phyloP scores from a whole-genome alignment of 1,140 invertebrate species.

The Musca vetustissima region DNA sequence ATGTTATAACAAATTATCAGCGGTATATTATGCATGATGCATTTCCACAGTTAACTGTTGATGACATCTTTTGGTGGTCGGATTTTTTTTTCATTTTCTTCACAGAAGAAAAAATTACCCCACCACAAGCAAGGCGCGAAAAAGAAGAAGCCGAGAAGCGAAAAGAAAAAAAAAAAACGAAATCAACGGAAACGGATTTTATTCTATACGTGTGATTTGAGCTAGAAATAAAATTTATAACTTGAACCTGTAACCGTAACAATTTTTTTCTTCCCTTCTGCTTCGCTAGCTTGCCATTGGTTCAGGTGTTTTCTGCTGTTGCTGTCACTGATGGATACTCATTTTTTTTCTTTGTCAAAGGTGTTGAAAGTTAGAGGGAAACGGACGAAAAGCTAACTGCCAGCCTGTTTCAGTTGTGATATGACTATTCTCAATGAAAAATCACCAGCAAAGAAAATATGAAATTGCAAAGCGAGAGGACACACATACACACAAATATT shows the following conservation, averaged over 20 bases:
- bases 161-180: neutral
- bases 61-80: constrained; percentile 18
- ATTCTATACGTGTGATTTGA: constrained; percentile 14
- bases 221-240: constrained; percentile 23
- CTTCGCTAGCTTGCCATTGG: too few relatives aligned
- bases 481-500: constrained; percentile 3
- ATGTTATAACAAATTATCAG: constrained; percentile 16
- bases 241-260: neutral
- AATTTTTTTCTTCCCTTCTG: neutral
- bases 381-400: too few relatives aligned
- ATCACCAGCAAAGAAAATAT: constrained; percentile 18
- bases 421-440: constrained; percentile 17
- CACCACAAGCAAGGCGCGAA: neutral
- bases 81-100: neutral
- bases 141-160: neutral
- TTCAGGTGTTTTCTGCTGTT: neutral
- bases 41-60: constrained; percentile 22
- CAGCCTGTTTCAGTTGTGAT: neutral
- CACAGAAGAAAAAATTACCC: too few relatives aligned
- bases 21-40: constrained; percentile 24
- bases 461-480: too few relatives aligned
- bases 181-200: constrained; percentile 20
- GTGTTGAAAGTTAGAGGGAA: constrained; percentile 8
- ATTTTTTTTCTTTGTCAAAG: neutral
- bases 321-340: neutral